These are phyloP conservation scores for Torymus auratus DNA, from an alignment of 2,888 invertebrate genomes.

Conservation along the genomic window DNA sequence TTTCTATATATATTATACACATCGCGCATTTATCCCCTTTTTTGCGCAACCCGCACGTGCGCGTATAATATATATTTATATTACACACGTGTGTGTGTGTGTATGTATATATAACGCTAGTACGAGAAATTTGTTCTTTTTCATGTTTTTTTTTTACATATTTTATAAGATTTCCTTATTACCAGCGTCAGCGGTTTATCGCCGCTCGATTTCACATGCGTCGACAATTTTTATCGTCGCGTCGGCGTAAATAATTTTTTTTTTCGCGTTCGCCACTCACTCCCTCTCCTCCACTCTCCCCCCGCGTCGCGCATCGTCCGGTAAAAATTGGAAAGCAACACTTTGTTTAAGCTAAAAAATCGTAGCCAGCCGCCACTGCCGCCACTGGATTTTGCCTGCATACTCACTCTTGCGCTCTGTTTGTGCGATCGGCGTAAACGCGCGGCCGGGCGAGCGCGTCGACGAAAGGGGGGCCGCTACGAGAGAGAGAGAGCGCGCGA, in stretches of 20 bases:
- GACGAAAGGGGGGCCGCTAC: slow-evolving; percentile 39
- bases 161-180: slow-evolving; percentile 56
- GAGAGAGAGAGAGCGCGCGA: slow-evolving; percentile 57
- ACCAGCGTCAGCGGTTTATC: slow-evolving; percentile 53
- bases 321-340: slow-evolving; percentile 67
- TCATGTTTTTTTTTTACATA: slow-evolving; percentile 35
- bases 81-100: no score
- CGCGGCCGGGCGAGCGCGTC: slow-evolving; percentile 13
- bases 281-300: not conserved
- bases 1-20: no score
- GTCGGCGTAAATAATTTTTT: slow-evolving; percentile 54
- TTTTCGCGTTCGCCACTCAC: not conserved
- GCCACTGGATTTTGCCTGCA: slow-evolving; percentile 56
- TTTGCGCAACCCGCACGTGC: no score
- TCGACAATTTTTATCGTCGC: slow-evolving; percentile 57
- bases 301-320: slow-evolving; percentile 19
- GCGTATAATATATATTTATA: no score
- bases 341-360: slow-evolving; percentile 67
- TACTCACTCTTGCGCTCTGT: slow-evolving; percentile 55
- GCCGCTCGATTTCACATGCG: slow-evolving; percentile 48
- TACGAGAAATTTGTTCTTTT: not conserved
- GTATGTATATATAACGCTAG: not conserved
- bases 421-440: slow-evolving; percentile 55
- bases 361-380: slow-evolving; percentile 42
- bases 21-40: no score